These are phyloP conservation scores for Pipa parva DNA, from an alignment of 2,113 vertebrate species.

Conservation along the genomic window DNA sequence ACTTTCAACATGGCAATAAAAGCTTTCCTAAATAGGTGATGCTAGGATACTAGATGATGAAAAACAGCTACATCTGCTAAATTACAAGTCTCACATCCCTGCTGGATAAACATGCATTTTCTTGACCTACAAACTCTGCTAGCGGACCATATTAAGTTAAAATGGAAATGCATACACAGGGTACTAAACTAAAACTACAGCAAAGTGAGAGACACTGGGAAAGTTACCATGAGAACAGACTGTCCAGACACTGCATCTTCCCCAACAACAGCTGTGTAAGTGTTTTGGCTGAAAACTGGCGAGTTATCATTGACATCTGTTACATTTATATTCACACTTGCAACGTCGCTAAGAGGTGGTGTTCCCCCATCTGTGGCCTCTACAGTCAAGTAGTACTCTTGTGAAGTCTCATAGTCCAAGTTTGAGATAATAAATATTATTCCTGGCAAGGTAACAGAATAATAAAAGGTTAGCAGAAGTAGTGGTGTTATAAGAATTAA, in stretches of 20 bases:
- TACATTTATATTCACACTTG: slow-evolving; percentile 88
- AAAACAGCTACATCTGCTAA: too few species aligned
- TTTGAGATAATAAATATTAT: slow-evolving; percentile 82
- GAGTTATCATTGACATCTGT: slow-evolving; percentile 92
- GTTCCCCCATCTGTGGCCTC: slow-evolving; percentile 90
- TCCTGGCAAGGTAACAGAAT: slow-evolving; percentile 59
- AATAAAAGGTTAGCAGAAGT: neutral
- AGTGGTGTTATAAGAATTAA: neutral
- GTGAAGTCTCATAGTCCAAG: slow-evolving; percentile 86
- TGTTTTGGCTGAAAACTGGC: slow-evolving; percentile 82
- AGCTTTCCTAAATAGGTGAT: too few species aligned
- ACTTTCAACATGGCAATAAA: too few species aligned
- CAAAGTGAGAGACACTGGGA: neutral
- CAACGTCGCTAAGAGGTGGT: slow-evolving; percentile 84
- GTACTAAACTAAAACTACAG: too few species aligned
- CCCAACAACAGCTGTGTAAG: slow-evolving; percentile 83
- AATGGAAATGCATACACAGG: too few species aligned
- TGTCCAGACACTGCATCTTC: slow-evolving; percentile 84
- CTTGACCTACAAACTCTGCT: too few species aligned
- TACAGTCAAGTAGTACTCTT: slow-evolving; percentile 90
- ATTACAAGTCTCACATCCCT: too few species aligned
- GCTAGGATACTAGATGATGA: too few species aligned
- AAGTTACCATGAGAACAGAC: slow-evolving; percentile 72
- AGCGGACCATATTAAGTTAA: too few species aligned
- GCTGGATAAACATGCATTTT: too few species aligned